These are phyloP conservation scores for Euschistus heros DNA, from an alignment of 1,140 invertebrate genomes.

Conservation along the genomic window DNA sequence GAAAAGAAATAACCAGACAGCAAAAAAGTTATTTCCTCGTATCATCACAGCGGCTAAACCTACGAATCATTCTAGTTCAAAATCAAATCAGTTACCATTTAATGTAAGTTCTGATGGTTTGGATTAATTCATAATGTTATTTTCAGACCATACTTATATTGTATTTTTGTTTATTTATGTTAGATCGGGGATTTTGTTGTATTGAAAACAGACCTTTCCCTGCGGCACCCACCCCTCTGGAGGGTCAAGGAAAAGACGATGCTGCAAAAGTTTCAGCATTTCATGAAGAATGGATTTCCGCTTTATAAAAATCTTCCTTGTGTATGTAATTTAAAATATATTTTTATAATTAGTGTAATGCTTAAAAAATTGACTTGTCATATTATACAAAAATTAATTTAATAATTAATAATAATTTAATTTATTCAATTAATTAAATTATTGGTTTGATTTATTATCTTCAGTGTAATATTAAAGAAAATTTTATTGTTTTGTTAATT, in stretches of 20 bases:
- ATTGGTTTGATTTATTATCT: no score
- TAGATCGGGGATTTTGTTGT: conserved; percentile 77
- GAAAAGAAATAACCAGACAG: no score
- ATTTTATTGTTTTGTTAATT: no score
- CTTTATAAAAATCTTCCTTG: conserved; percentile 78
- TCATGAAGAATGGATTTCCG: conserved; percentile 65
- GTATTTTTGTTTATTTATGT: conserved; percentile 30
- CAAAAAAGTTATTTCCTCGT: neutral
- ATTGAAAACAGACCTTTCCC: conserved; percentile 58
- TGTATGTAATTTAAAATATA: conserved; percentile 42
- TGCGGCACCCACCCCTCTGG: conserved; percentile 73
- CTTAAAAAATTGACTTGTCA: no score
- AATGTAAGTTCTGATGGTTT: conserved; percentile 3
- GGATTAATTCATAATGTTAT: neutral
- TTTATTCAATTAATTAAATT: no score
- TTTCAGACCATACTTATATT: conserved; percentile 5
- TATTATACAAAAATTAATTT: no score
- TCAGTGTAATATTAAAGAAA: no score
- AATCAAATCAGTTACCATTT: conserved; percentile 15
- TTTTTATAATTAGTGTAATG: conserved; percentile 23
- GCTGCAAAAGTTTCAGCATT: conserved; percentile 76
- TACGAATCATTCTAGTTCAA: neutral
- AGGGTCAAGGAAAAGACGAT: conserved; percentile 77
- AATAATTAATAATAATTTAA: no score
- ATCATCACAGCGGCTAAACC: neutral